Conservation (phyloP, 2,113 vertebrate species). For the Paramormyrops kingsleyae region DNA sequence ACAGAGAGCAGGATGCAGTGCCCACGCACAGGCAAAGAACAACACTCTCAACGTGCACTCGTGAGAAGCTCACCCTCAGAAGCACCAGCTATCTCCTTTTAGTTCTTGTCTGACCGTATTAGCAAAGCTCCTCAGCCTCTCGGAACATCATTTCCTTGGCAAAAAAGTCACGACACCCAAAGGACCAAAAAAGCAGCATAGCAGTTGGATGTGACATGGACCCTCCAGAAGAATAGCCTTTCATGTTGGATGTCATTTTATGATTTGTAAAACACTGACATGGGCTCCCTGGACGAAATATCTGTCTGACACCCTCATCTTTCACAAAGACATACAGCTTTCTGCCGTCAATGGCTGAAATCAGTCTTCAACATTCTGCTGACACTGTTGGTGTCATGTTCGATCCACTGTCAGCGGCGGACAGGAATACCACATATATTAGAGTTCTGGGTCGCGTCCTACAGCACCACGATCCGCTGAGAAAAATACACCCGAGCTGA, state of each 20-base stretch:
- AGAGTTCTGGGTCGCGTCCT: slow-evolving; percentile 15
- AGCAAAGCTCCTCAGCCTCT: neutral
- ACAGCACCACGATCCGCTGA: slow-evolving; percentile 35
- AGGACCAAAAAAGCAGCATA: neutral
- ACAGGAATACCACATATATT: slow-evolving; percentile 27
- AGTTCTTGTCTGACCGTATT: neutral
- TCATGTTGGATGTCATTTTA: neutral
- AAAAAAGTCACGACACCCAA: neutral
- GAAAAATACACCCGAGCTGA: neutral
- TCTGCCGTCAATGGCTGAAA: neutral
- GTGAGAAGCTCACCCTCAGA: neutral
- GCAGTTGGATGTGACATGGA: neutral
- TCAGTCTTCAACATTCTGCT: neutral
- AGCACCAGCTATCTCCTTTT: neutral
- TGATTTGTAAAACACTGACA: neutral
- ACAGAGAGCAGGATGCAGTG: neutral
- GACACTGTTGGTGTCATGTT: slow-evolving; percentile 16
- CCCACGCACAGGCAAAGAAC: neutral
- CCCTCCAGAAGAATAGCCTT: neutral
- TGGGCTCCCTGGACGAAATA: neutral
- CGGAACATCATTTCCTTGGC: neutral
- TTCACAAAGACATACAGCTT: neutral
- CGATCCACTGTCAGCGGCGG: slow-evolving; percentile 4
- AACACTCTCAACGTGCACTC: neutral
- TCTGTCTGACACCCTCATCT: neutral